phyloP scores from a whole-genome alignment of 1,140 invertebrate species.

The Adelges cooleyi region DNA sequence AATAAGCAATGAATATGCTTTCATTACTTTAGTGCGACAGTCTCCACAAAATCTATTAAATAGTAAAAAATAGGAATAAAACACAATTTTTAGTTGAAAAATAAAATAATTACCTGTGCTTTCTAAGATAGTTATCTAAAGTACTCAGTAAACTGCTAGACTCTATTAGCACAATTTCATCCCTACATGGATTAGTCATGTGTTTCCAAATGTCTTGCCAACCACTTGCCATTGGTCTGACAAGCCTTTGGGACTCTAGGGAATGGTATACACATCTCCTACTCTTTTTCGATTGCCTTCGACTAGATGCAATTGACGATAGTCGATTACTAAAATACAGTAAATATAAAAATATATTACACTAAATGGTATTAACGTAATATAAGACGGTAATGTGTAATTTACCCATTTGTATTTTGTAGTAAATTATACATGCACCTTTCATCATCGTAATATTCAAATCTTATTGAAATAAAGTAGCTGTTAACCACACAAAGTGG shows the following conservation, averaged over 20 bases:
- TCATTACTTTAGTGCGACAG: conserved; percentile 78
- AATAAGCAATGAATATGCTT: conserved; percentile 74
- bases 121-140: conserved; percentile 75
- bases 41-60: conserved; percentile 68
- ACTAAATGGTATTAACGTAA: too few species aligned
- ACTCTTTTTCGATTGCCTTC: conserved; percentile 64
- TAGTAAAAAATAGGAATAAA: not conserved
- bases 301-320: conserved; percentile 24
- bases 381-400: too few species aligned
- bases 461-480: conserved; percentile 13
- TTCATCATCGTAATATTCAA: conserved; percentile 19
- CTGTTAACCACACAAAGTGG: conserved; percentile 8
- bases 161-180: conserved; percentile 76
- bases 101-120: conserved; percentile 53
- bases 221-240: conserved; percentile 52
- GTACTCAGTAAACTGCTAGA: conserved; percentile 67
- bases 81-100: too few species aligned
- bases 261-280: conserved; percentile 75
- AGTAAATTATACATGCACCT: conserved; percentile 24
- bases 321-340: conserved; percentile 3
- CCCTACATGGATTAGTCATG: conserved; percentile 68
- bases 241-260: conserved; percentile 63
- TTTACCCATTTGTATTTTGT: conserved; percentile 24
- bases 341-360: too few species aligned
- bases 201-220: conserved; percentile 79